Percentiles rank a stretch among this genome's conserved stretches.
phyloP scores from a whole-genome alignment of 1,140 invertebrate species.

The Brachionus rotundiformis region DNA sequence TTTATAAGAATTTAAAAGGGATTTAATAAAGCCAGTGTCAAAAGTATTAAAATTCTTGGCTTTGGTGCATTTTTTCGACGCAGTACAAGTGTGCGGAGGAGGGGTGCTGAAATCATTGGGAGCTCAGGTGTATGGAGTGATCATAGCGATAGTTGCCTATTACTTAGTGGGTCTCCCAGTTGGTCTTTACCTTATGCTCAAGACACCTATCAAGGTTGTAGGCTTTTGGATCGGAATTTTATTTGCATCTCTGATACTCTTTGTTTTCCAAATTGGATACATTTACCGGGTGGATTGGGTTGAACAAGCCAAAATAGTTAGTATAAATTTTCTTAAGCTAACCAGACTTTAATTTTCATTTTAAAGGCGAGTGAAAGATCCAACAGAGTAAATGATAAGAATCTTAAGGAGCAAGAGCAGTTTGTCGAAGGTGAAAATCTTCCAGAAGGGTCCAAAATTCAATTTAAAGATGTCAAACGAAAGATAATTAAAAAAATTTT shows the following conservation, averaged over 20 bases:
- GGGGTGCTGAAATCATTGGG: background rate
- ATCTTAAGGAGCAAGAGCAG: background rate
- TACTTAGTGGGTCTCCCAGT: background rate
- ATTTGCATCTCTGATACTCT: background rate
- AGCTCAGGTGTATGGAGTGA: slow-evolving; percentile 1
- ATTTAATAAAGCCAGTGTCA: background rate
- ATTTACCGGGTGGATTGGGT: slow-evolving; percentile 15
- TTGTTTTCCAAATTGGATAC: background rate
- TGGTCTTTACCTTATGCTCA: background rate
- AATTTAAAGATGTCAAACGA: background rate
- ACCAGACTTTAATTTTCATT: background rate
- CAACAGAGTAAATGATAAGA: background rate
- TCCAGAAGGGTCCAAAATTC: background rate
- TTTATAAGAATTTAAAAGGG: background rate
- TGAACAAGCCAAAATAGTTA: slow-evolving; percentile 14
- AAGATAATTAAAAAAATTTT: slow-evolving; percentile 34
- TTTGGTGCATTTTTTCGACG: slow-evolving; percentile 19
- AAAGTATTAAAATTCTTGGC: background rate
- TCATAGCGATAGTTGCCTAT: slow-evolving; percentile 8
- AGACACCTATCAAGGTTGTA: background rate
- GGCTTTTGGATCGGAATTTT: slow-evolving; percentile 29
- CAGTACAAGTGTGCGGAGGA: background rate
- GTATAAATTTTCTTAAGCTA: background rate
- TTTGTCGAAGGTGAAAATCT: background rate
- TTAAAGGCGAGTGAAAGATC: background rate